Evolutionary conservation across 1,140 invertebrate species (phyloP).

Genomic region (Zeugodacus cucurbitae): DNA sequence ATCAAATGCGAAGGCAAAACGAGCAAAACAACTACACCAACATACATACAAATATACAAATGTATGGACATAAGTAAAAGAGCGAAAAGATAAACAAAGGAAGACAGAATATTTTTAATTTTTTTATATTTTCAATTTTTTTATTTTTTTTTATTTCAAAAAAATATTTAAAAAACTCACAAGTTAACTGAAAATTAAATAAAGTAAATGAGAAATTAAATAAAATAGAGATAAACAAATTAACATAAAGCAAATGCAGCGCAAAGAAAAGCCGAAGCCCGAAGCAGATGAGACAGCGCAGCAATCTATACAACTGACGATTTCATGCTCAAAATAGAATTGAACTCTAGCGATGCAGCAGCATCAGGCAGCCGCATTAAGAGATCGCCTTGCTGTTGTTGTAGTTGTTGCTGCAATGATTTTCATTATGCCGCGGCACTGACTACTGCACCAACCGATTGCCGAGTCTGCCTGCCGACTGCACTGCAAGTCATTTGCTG

Average conservation of each 20-base stretch:
- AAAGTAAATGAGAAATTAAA: not conserved
- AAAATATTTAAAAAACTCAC: not conserved
- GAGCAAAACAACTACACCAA: not conserved
- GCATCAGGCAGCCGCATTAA: not conserved
- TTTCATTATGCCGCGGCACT: not conserved
- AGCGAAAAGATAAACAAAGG: not conserved
- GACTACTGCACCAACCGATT: not conserved
- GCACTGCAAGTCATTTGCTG: not conserved
- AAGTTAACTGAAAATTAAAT: not conserved
- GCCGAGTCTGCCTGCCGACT: not conserved
- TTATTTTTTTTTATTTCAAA: not conserved
- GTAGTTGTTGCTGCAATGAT: not conserved
- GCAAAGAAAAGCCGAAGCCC: not conserved
- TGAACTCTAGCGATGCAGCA: slow-evolving; percentile 37
- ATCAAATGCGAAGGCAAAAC: not conserved
- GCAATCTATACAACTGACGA: slow-evolving; percentile 11
- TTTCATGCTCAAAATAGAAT: slow-evolving; percentile 45
- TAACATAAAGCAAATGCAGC: not conserved
- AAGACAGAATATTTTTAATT: not conserved
- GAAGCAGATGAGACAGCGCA: not conserved
- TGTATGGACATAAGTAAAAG: not conserved
- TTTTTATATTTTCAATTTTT: too few species aligned
- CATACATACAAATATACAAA: not conserved
- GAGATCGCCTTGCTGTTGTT: not conserved
- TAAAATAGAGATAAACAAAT: not conserved